These are phyloP conservation scores for Ciconia stormi DNA, from an alignment of 2,113 vertebrate species.

Conservation along the genomic window DNA sequence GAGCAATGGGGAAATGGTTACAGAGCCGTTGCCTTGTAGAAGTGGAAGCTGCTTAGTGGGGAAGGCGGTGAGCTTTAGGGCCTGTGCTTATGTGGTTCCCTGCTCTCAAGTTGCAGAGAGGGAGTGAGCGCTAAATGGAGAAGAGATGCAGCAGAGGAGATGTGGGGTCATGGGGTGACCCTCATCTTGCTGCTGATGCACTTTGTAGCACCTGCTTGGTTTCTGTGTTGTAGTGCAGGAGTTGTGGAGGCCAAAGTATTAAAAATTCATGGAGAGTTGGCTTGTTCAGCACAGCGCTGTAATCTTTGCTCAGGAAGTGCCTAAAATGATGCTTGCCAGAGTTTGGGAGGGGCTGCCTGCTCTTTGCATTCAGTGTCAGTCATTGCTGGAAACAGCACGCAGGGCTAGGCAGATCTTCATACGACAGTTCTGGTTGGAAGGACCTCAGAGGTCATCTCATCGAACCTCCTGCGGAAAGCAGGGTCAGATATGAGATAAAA, in stretches of 20 bases:
- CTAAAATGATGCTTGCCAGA: not conserved
- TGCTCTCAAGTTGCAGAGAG: not conserved
- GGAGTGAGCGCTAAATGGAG: fast-evolving
- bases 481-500: not conserved
- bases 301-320: not conserved
- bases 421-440: not conserved
- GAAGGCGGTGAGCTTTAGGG: not conserved
- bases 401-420: not conserved
- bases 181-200: not conserved
- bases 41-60: not conserved
- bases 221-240: not conserved
- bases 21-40: not conserved
- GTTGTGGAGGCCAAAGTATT: not conserved
- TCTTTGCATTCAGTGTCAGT: not conserved
- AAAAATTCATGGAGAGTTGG: not conserved
- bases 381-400: not conserved
- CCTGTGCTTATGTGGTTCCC: fast-evolving
- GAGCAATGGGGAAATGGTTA: not conserved
- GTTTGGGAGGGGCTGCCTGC: not conserved
- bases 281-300: not conserved
- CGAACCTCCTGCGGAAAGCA: not conserved
- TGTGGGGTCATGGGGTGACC: not conserved
- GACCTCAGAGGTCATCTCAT: not conserved
- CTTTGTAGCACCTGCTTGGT: not conserved
- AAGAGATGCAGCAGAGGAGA: not conserved